Percentiles rank a stretch among this genome's conserved stretches.
These are phyloP conservation scores for Willisornis vidua DNA, from an alignment of 2,113 vertebrate species.

Conservation along the genomic window DNA sequence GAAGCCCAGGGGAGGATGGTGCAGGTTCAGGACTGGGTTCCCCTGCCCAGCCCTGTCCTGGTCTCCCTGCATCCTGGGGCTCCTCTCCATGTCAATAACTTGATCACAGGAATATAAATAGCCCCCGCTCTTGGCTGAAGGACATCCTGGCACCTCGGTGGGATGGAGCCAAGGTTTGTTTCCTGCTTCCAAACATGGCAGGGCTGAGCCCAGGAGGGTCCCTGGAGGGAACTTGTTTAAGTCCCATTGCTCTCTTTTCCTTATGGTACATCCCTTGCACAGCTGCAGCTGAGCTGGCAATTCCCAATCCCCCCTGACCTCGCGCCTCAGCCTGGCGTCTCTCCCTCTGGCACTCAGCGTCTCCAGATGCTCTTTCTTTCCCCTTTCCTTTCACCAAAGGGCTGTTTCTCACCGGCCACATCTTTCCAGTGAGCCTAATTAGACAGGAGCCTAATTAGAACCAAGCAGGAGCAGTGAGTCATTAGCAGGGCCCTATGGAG, in stretches of 20 bases:
- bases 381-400: background rate
- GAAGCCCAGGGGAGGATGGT: background rate
- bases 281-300: background rate
- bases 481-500: constrained; percentile 6
- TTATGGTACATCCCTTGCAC: background rate
- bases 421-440: constrained; percentile 25
- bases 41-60: background rate
- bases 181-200: background rate
- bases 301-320: background rate
- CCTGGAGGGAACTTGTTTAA: fast-evolving
- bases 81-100: background rate
- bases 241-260: background rate
- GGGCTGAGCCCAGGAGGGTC: background rate
- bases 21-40: background rate
- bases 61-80: background rate
- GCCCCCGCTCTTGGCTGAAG: background rate
- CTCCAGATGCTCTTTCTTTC: constrained; percentile 23
- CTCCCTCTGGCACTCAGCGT: background rate
- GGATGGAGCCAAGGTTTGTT: background rate
- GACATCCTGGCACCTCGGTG: background rate
- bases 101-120: background rate
- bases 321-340: background rate
- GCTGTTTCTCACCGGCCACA: background rate
- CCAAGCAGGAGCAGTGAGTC: background rate
- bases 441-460: constrained; percentile 45